Base-by-base conservation (phyloP, 2,113 vertebrate species). In the Myotis brandtii region DNA sequence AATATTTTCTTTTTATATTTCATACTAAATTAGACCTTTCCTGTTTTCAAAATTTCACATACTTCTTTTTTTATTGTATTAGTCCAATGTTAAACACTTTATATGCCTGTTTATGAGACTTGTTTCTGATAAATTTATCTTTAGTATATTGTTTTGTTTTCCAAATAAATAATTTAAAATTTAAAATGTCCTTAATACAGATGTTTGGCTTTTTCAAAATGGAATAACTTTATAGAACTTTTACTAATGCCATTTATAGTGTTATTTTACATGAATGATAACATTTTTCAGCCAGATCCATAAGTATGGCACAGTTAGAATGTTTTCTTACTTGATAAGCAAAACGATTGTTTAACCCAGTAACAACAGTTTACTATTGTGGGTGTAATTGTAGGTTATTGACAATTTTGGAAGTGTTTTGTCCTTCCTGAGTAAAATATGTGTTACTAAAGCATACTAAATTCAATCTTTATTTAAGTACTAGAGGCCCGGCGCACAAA, bases 401-500 rank as follows among this genome's bases (percentile, higher is more conserved):
- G 79, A 95, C 97, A 98, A 97, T 54, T 97, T 98, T 95, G 95
- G 30, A 94, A 93, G 34, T 98, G 97, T 98, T 98, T 98, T 98
- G 86, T 91, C 91, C 82, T 93, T 95, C 67, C 80, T 97, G 90
- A 62, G 90, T 97, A 93, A 98, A 70, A 96, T 76, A 96, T 96
- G 34, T 84, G 37, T 92, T 88, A 85, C 94, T 98, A 97, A 93
- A 91, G n/a, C 87, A 82, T 43, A 37, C 2, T 91, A 76, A 77
- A 13, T 43, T 92, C 43, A 88, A 64, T 79, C 72, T 40, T 89
- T 77, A 46, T 40, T 87, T 80, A 79, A 75, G 59, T 62, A 75
- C 46, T 46, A 46, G 46, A 46, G 46, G 46, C 9, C 46, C 6
- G 46, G 46, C 2, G 46, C 46, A 46, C 6, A 9, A 46, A 46